Evolutionary conservation across 2,797 vertebrate genomes (phyloP), one percentile per base, ranked within the genome.

Genomic region (Gila robusta): DNA sequence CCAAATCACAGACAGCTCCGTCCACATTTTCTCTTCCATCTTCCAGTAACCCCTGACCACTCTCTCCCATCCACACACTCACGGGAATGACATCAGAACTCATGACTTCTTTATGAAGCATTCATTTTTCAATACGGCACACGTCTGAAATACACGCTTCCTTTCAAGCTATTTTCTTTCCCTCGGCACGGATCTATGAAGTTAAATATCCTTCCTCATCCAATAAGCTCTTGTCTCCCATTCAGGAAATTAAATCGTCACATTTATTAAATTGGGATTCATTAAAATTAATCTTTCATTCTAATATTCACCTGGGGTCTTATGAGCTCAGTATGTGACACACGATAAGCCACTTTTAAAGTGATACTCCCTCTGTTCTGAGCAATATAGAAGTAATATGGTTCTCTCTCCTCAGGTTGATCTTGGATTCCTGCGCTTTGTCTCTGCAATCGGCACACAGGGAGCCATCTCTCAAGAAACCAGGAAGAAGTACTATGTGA

Each of bases 401-500:
- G 91, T 72, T 44, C 88, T 9, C 12, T 87, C 41, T 87, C 3
- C 44, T 7, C 92, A 99, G 98, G 98, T 99, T 87, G 98, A 99
- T 88, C 94, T 99, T 0, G 98, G 98, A 12, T 96, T 98, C 90
- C 93, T 99, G 76, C 96, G 97, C 41, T 98, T 98, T 1, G 93
- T 99, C 90, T 98, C 98, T 5, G 97, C 97, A 86, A 96, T 99
- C 1, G 98, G 97, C 69, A 98, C 95, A 1, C 98, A 99, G 91
- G 98, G 98, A 81, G 98, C 98, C 87, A 96, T 99, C 90, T 99
- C 98, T 89, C 97, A 98, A 92, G 98, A 99, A 95, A 99, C 98
- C 69, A 95, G 91, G 80, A 97, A 93, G 93, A 95, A 94, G 89
- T 99, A 99, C 90, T 99, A 94, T 0, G 92, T 99, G 91, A 98